Conservation (phyloP, 1,140 invertebrate genomes). For the Araneus ventricosus region DNA sequence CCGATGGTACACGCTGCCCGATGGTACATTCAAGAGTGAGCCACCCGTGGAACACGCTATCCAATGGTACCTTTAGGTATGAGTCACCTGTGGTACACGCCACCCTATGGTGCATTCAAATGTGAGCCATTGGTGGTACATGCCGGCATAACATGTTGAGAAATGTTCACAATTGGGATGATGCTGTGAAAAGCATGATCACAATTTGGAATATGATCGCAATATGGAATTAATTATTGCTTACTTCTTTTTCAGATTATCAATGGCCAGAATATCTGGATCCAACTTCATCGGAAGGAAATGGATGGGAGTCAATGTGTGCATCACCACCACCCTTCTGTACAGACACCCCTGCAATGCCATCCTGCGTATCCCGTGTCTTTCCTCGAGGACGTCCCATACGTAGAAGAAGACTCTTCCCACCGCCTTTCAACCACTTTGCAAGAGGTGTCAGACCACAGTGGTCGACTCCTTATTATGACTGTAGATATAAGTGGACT, state of each 20-base stretch:
- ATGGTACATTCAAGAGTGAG: no score
- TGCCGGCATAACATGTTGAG: no score
- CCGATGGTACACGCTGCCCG: no score
- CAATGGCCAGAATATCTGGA: not conserved
- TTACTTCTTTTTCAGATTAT: not conserved
- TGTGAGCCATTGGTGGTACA: no score
- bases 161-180: no score
- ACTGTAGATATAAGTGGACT: not conserved
- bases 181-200: no score
- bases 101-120: no score
- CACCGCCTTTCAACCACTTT: not conserved
- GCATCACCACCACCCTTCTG: not conserved
- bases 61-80: no score
- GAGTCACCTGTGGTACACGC: no score
- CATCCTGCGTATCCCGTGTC: not conserved
- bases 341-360: not conserved
- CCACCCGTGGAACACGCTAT: no score
- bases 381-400: not conserved
- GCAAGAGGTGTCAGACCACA: not conserved
- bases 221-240: not conserved
- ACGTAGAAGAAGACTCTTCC: not conserved
- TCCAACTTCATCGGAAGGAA: not conserved
- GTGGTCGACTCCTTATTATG: not conserved
- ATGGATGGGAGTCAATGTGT: not conserved
- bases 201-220: no score